These are phyloP conservation scores for Geothlypis trichas DNA, from an alignment of 2,113 vertebrate genomes.

Conservation along the genomic window DNA sequence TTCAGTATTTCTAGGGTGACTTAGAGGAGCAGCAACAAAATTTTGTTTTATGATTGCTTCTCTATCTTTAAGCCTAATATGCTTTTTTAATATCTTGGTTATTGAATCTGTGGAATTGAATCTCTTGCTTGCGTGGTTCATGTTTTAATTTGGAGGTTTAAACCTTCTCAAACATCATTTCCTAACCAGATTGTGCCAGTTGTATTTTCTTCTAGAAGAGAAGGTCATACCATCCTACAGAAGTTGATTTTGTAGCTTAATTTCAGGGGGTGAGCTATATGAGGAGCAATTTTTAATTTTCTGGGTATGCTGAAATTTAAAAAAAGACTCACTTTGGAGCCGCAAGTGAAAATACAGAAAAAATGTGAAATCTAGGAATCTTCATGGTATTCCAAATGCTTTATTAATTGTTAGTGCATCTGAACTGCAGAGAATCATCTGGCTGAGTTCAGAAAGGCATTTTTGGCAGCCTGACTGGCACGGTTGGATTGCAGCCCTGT, in stretches of 20 bases:
- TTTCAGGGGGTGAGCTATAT: background rate
- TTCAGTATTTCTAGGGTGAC: background rate
- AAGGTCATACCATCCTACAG: background rate
- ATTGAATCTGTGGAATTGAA: background rate
- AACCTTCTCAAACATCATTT: background rate
- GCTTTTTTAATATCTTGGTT: background rate
- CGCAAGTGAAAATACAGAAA: background rate
- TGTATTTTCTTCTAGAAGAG: background rate
- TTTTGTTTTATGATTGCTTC: background rate
- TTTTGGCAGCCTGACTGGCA: background rate
- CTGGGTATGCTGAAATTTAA: background rate
- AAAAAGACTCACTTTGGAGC: background rate
- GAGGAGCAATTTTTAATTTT: background rate
- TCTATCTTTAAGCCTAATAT: background rate
- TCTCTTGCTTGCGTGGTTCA: background rate
- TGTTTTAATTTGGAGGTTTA: constrained; percentile 40
- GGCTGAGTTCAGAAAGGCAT: background rate
- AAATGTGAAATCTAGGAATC: background rate
- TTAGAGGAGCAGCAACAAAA: background rate
- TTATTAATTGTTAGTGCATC: background rate
- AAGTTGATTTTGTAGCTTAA: background rate
- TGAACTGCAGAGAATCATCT: background rate
- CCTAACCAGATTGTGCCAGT: background rate
- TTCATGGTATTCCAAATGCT: background rate
- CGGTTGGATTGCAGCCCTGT: background rate